These are phyloP conservation scores for Drosophila mayri DNA, from an alignment of 1,140 invertebrate genomes.

Conservation along the genomic window DNA sequence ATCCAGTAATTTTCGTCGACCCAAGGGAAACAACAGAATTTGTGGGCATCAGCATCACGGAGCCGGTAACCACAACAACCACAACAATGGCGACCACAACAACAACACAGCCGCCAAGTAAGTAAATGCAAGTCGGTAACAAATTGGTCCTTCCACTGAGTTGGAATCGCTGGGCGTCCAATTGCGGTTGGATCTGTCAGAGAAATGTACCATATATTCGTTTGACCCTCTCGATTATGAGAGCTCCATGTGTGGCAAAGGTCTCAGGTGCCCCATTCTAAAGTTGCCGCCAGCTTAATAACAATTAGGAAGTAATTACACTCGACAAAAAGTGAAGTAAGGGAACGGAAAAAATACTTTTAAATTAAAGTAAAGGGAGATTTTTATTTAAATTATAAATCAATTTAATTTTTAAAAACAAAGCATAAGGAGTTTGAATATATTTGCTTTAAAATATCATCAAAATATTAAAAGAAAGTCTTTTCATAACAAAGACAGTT, in stretches of 20 bases:
- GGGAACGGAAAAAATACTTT: neutral
- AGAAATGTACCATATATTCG: neutral
- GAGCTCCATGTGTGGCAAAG: neutral
- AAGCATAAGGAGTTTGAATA: no score
- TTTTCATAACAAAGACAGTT: no score
- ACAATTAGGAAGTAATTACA: conserved; percentile 30
- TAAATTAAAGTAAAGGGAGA: no score
- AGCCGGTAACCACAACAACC: conserved; percentile 85
- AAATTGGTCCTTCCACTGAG: conserved; percentile 29
- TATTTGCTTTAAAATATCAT: no score
- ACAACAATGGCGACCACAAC: conserved; percentile 87
- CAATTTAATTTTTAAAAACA: no score
- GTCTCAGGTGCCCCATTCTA: conserved; percentile 30
- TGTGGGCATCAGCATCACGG: conserved; percentile 86
- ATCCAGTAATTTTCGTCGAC: conserved; percentile 84
- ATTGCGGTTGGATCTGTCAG: conserved; percentile 20
- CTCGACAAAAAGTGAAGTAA: neutral
- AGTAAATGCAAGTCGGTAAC: conserved; percentile 83
- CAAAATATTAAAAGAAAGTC: no score
- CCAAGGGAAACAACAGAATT: conserved; percentile 86
- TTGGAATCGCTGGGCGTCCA: conserved; percentile 17
- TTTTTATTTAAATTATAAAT: no score
- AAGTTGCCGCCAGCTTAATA: conserved; percentile 46
- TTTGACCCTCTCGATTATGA: neutral
- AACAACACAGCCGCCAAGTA: conserved; percentile 89